Evolutionary conservation across 1,140 invertebrate species (phyloP), one percentile per base, ranked within the genome.

Genomic region (Halesus radiatus): DNA sequence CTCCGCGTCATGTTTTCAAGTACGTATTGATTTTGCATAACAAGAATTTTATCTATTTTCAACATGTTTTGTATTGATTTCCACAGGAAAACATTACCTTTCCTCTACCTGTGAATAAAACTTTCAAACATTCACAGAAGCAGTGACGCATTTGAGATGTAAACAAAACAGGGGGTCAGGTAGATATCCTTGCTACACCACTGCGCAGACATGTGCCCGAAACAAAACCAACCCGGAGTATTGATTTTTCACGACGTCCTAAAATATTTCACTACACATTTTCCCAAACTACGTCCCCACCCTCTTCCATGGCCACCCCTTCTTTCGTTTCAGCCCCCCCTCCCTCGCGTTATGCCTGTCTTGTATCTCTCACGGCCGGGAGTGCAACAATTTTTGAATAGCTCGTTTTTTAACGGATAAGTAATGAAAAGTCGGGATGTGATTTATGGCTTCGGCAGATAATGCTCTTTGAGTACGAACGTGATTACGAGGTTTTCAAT

Each of bases 251-350:
- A 62, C 54, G 37, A 76, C 74, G 54, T 76, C 74, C 54, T 76
- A 76, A 60, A 60, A 60, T 76, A 62, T 76, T 76, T 76, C 58
- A 76, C 74, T 76, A 76, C 56, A 76, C 74, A 76, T 76, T 76
- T 76, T 32, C 58, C 29, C 56, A 58, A 76, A 76, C 74, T 76
- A 76, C 74, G 16, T 26, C 70, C 22, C 32, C 74, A 18, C 74
- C 32, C 20, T 22, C 20, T 76, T 56, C 52, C 45, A 72, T 16
- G 5, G n/a, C 70, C 13, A 20, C 32, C 26, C 70, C 50, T 56
- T 20, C 50, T 74, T 54, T 54, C 50, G 7, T 74, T 1, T n/a
- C 16, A 50, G 1, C 8, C 22, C 22, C n/a, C 29, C 52, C 53
- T n/a, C 70, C 70, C 26, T 45, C 62, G 62, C 62, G 62, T 32